A percentile compares a stretch with the other conserved stretches of the same genome.
These are phyloP conservation scores for Otocyon megalotis DNA, from an alignment of 2,113 vertebrate species.

Conservation along the genomic window DNA sequence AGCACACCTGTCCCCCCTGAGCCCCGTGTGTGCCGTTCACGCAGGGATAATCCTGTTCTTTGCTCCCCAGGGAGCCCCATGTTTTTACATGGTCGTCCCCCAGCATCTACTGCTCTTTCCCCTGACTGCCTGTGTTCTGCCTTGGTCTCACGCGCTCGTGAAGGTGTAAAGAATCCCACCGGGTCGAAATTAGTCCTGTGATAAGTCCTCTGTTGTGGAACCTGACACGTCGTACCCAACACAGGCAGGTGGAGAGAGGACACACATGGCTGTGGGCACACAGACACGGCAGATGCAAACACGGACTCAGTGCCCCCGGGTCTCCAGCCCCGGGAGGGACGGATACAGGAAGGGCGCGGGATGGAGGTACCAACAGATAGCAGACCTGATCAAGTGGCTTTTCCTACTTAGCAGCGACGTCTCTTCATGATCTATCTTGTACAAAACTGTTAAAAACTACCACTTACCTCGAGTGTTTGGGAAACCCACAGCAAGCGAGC, in stretches of 20 bases:
- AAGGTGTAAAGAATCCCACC: neutral
- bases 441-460: neutral
- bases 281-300: neutral
- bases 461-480: neutral
- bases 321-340: neutral
- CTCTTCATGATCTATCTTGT: neutral
- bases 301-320: fast-evolving
- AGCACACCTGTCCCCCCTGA: neutral
- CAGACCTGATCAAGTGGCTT: neutral
- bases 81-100: neutral
- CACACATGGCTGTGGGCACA: fast-evolving
- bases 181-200: too few relatives aligned
- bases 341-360: too few relatives aligned
- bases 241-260: neutral
- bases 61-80: neutral
- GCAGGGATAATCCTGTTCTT: neutral
- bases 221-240: neutral
- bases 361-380: neutral
- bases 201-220: neutral
- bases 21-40: neutral
- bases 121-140: neutral
- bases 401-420: neutral
- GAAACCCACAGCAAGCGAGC: neutral
- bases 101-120: neutral
- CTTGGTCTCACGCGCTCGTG: neutral